Conservation (phyloP, 2,888 invertebrate species). For the Stenchaetothrips biformis region DNA sequence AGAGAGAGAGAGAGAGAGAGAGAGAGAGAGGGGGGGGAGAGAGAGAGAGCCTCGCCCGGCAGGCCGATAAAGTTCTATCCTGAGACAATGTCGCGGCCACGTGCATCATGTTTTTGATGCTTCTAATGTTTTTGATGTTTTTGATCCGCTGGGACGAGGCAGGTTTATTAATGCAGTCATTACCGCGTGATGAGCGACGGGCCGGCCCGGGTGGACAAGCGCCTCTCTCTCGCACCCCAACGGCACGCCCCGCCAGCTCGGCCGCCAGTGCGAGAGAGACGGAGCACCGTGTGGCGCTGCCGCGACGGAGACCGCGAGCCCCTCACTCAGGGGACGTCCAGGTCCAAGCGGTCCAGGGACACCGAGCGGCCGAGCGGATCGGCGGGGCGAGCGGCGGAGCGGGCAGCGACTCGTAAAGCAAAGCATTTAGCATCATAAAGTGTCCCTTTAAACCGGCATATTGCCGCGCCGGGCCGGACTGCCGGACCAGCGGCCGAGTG, state of each 20-base stretch:
- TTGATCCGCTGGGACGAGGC: background rate
- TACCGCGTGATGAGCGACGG: background rate
- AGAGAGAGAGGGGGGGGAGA: no score
- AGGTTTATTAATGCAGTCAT: constrained; percentile 16
- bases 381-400: background rate
- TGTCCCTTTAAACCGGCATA: constrained; percentile 20
- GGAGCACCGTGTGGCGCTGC: no score
- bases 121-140: background rate
- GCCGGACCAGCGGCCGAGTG: background rate
- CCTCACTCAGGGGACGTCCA: background rate
- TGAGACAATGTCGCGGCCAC: background rate
- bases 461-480: background rate
- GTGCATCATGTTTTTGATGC: background rate
- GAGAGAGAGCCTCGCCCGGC: no score
- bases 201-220: background rate
- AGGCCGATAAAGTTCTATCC: no score
- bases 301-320: no score
- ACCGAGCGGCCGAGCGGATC: constrained; percentile 9
- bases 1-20: no score
- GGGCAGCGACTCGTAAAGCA: background rate
- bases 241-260: no score
- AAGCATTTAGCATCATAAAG: constrained; percentile 17
- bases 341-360: background rate
- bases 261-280: no score
- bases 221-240: background rate